Evolutionary conservation across 2,113 vertebrate species (phyloP).

Genomic region (Ploceus nigricollis): DNA sequence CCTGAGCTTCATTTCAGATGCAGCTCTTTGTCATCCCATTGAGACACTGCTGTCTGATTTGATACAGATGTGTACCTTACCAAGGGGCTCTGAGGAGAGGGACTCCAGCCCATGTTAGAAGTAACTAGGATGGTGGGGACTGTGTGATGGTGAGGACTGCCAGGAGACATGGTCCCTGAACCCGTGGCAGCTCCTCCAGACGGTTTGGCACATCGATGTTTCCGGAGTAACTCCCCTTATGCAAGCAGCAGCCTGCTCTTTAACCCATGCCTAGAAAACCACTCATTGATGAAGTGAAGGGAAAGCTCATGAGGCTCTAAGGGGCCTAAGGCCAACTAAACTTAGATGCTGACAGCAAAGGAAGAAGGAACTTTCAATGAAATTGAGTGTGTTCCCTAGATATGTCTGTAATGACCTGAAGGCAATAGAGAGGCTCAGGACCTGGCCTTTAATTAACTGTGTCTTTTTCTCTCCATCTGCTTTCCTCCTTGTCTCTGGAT

Average conservation of each 20-base stretch:
- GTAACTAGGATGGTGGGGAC: not conserved
- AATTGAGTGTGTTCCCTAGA: not conserved
- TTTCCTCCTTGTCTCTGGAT: constrained; percentile 1
- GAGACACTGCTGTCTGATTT: not conserved
- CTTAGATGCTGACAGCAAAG: constrained; percentile 15
- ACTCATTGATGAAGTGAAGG: not conserved
- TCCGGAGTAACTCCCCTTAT: not conserved
- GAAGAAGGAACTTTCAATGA: not conserved
- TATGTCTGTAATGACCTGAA: not conserved
- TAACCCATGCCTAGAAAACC: not conserved
- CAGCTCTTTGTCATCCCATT: not conserved
- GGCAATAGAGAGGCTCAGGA: not conserved
- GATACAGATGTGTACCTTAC: not conserved
- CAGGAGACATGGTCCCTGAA: not conserved
- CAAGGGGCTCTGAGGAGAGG: not conserved
- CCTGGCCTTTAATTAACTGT: constrained; percentile 5
- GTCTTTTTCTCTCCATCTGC: not conserved
- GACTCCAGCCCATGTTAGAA: not conserved
- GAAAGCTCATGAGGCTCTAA: constrained; percentile 33
- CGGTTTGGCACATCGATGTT: not conserved
- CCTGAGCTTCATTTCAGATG: not conserved
- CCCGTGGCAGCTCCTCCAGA: not conserved
- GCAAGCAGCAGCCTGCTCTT: constrained; percentile 7
- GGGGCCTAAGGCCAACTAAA: not conserved
- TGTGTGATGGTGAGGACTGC: not conserved